A percentile compares a stretch with the other conserved stretches of the same genome.
Evolutionary conservation across 2,888 invertebrate species (phyloP).

Genomic region (Tenthredo notha): DNA sequence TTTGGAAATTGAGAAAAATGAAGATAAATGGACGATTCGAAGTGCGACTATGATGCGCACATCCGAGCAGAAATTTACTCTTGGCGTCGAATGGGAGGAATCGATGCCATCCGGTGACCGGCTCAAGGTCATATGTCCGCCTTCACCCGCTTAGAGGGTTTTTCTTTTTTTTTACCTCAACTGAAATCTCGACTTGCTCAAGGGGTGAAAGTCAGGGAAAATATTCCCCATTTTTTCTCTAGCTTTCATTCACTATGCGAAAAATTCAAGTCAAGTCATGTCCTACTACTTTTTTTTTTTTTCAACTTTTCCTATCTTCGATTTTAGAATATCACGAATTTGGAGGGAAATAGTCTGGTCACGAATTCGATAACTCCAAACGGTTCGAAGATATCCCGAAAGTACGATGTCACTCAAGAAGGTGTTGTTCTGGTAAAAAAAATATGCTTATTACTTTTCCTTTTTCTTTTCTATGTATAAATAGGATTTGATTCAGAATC

Average conservation of each 20-base stretch:
- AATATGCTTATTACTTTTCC: not conserved
- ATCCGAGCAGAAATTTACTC: constrained; percentile 80
- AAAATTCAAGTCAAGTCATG: not conserved
- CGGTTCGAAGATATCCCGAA: constrained; percentile 75
- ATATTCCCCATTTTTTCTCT: not conserved
- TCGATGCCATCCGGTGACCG: constrained; percentile 82
- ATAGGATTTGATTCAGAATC: not conserved
- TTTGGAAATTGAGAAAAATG: constrained; percentile 81
- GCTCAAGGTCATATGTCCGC: constrained; percentile 74
- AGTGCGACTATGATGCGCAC: constrained; percentile 81
- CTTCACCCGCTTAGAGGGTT: constrained; percentile 7
- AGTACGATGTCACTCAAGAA: constrained; percentile 77
- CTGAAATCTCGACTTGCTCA: not conserved
- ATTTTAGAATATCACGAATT: constrained; percentile 81
- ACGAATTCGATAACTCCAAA: constrained; percentile 76
- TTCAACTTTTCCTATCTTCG: not conserved
- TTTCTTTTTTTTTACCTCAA: not conserved
- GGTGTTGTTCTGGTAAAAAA: constrained; percentile 70
- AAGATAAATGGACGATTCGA: constrained; percentile 82
- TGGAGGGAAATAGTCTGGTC: constrained; percentile 79
- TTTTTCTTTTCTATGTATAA: constrained; percentile 16
- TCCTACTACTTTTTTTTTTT: not conserved
- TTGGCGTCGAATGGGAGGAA: constrained; percentile 84
- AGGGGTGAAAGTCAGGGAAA: not conserved
- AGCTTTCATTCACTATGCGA: not conserved